Percentiles rank a stretch among this genome's conserved stretches.
Evolutionary conservation across 2,113 vertebrate species (phyloP).

Genomic region (Eulemur macaco): DNA sequence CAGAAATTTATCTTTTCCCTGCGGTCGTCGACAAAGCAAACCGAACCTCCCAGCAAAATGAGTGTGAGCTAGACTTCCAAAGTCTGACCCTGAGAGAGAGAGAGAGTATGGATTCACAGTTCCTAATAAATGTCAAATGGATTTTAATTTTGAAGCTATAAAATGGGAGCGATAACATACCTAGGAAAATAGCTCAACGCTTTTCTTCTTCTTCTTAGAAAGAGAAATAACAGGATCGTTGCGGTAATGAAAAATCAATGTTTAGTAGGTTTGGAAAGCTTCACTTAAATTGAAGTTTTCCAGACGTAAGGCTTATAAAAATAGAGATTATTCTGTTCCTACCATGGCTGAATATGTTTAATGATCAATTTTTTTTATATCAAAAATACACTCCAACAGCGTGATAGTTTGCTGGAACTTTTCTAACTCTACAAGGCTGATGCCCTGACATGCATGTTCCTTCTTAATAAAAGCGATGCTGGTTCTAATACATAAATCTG

Average conservation of each 20-base stretch:
- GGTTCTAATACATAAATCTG: too few species aligned
- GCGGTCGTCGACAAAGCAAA: background rate
- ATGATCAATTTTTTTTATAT: background rate
- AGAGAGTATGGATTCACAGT: background rate
- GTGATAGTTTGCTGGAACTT: too few species aligned
- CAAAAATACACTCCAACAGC: background rate
- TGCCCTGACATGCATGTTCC: background rate
- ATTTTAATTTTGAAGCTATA: constrained; percentile 54
- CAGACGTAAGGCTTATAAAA: background rate
- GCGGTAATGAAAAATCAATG: background rate
- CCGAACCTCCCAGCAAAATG: background rate
- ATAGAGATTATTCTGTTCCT: background rate
- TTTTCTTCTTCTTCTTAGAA: background rate
- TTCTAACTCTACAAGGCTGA: background rate
- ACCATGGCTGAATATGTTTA: background rate
- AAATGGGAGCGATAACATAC: background rate
- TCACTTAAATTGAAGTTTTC: background rate
- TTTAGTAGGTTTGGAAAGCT: background rate
- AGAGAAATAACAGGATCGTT: background rate
- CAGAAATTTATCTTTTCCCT: background rate
- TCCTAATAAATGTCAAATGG: constrained; percentile 38
- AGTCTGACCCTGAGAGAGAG: background rate
- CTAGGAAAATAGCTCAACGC: background rate
- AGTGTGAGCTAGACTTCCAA: background rate
- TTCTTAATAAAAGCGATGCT: background rate